Base-by-base conservation (phyloP, 2,797 vertebrate species). In the Synaphobranchus kaupii region DNA sequence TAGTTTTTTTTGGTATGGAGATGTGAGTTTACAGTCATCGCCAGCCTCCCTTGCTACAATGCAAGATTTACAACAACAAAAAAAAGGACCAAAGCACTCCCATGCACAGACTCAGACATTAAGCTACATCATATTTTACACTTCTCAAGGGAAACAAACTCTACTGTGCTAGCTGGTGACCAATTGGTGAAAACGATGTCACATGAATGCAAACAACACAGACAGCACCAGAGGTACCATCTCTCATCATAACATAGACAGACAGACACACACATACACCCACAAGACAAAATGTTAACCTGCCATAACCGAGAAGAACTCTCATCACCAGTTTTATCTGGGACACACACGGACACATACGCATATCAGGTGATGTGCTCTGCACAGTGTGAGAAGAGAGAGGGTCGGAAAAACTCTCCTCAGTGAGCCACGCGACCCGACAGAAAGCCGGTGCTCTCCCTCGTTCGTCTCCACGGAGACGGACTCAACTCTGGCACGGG, bases 171-270 rank as follows among this genome's bases (percentile, higher is more conserved):
- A 8, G 25, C 10, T 68, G n/a, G 25, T 68, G 25, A 68, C 63
- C n/a, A 25, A 25, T 58, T 58, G 17, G 50, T 10, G 10, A 52
- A 60, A 10, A 68, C 1, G 8, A n/a, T 66, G 63, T 10, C 8
- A 68, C n/a, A 28, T 68, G 63, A 39, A 39, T 17, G 4, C 15
- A 39, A 15, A 76, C 15, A 20, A 28, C 8, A 4, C 8, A 9
- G 28, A 28, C 4, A 34, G 68, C 31, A 39, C n/a, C 28, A 73
- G 68, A 34, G 68, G 68, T 66, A 66, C n/a, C 63, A 68, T 68
- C 25, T 68, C 7, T n/a, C n/a, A 68, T 28, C n/a, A 68, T 68
- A 68, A 68, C 12, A 68, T 68, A 68, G 25, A 90, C 86, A 78
- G 22, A 52, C 31, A 15, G n/a, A 34, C 63, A 50, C 44, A 39